Conservation (phyloP, 92 coral and sea anemone genomes). For the Epizoanthus rinbou region DNA sequence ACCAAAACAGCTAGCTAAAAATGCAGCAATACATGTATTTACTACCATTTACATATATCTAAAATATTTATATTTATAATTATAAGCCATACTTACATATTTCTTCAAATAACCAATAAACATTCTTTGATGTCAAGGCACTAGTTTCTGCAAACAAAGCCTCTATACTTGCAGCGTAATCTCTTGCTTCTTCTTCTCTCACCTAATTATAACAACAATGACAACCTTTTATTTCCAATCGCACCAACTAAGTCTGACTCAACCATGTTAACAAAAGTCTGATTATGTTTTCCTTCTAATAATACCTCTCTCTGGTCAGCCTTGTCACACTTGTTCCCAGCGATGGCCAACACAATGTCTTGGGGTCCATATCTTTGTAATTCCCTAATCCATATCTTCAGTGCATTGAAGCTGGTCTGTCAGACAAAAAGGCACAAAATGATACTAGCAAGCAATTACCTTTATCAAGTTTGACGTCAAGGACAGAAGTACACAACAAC, state of each 20-base stretch:
- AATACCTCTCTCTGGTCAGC: slow-evolving; percentile 94
- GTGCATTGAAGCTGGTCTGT: slow-evolving; percentile 81
- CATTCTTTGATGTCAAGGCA: slow-evolving; percentile 93
- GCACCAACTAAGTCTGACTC: too few species aligned
- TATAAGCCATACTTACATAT: slow-evolving; percentile 69
- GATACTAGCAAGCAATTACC: too few species aligned
- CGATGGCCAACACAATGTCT: slow-evolving; percentile 93
- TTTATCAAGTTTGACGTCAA: too few species aligned
- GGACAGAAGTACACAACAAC: too few species aligned
- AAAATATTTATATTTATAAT: too few species aligned
- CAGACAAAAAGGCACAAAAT: too few species aligned
- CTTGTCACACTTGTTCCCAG: slow-evolving; percentile 98
- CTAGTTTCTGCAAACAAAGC: slow-evolving; percentile 97
- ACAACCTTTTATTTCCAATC: neutral
- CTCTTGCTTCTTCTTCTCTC: slow-evolving; percentile 81
- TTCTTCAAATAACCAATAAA: slow-evolving; percentile 91
- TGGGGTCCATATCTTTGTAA: slow-evolving; percentile 91
- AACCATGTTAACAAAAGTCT: too few species aligned
- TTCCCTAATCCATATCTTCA: slow-evolving; percentile 95
- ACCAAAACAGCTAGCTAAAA: too few species aligned
- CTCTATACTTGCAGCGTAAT: slow-evolving; percentile 92
- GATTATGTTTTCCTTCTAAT: neutral
- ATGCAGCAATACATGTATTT: too few species aligned
- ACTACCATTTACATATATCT: too few species aligned
- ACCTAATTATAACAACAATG: slow-evolving; percentile 52